Conservation (phyloP, 2,113 vertebrate species). For the Ascaphus truei region DNA sequence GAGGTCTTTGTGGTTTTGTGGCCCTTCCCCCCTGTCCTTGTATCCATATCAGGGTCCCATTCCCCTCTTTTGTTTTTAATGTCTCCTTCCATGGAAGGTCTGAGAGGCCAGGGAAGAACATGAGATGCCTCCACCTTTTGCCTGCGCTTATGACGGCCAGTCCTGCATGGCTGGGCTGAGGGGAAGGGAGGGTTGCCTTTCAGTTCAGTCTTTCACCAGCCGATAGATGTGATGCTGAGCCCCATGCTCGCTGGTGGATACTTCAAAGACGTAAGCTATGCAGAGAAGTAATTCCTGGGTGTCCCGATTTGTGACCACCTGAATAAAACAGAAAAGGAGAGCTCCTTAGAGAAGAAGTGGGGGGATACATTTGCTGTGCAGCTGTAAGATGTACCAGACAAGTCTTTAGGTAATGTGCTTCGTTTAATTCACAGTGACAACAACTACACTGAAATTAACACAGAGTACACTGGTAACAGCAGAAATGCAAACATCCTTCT, state of each 20-base stretch:
- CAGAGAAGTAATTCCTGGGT: slow-evolving; percentile 61
- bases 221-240: slow-evolving; percentile 62
- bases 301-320: slow-evolving; percentile 63
- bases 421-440: too few relatives aligned
- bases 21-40: slow-evolving; percentile 23
- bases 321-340: not conserved
- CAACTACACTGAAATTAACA: too few relatives aligned
- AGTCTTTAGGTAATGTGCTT: too few relatives aligned
- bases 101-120: slow-evolving; percentile 2
- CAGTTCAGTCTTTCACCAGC: slow-evolving; percentile 43
- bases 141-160: not conserved
- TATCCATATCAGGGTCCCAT: slow-evolving; percentile 14
- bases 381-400: too few relatives aligned
- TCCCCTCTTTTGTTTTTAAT: not conserved
- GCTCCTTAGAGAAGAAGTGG: too few relatives aligned
- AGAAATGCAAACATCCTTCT: too few relatives aligned
- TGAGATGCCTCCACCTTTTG: not conserved
- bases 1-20: slow-evolving; percentile 35
- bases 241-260: slow-evolving; percentile 59
- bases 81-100: slow-evolving; percentile 7
- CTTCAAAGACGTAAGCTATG: slow-evolving; percentile 61
- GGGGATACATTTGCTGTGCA: too few relatives aligned
- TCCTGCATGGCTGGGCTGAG: slow-evolving; percentile 19
- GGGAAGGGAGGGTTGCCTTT: slow-evolving; percentile 24
- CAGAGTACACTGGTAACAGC: too few relatives aligned